phyloP scores from a whole-genome alignment of 1,140 invertebrate species.

The Heliconius nattereri region DNA sequence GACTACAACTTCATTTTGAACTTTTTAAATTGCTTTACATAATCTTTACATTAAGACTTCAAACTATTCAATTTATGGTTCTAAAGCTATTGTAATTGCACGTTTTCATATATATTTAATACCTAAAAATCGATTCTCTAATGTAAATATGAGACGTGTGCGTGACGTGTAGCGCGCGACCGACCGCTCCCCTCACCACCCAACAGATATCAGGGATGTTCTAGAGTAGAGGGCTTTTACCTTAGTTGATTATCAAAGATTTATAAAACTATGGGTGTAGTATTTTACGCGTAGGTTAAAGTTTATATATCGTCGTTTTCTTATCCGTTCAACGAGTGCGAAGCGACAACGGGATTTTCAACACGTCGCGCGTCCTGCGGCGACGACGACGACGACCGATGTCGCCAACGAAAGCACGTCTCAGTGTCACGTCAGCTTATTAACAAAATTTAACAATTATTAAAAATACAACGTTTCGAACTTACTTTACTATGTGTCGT shows the following conservation, averaged over 20 bases:
- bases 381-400: constrained; percentile 2
- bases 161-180: background rate
- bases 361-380: background rate
- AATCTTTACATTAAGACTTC: background rate
- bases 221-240: constrained; percentile 69
- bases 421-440: background rate
- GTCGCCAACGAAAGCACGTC: background rate
- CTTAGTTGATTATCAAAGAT: constrained; percentile 69
- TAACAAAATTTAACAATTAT: background rate
- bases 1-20: background rate
- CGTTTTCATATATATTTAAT: background rate
- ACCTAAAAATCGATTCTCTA: background rate
- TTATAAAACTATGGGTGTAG: constrained; percentile 73
- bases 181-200: constrained; percentile 26
- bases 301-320: constrained; percentile 40
- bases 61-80: background rate
- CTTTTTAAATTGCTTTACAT: background rate
- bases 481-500: background rate
- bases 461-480: constrained; percentile 3
- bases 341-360: constrained; percentile 24
- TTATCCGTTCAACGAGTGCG: constrained; percentile 24
- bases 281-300: constrained; percentile 57
- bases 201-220: constrained; percentile 69
- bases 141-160: background rate
- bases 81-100: constrained; percentile 3